phyloP scores from a whole-genome alignment of 1,140 invertebrate genomes.

The Varroa destructor region DNA sequence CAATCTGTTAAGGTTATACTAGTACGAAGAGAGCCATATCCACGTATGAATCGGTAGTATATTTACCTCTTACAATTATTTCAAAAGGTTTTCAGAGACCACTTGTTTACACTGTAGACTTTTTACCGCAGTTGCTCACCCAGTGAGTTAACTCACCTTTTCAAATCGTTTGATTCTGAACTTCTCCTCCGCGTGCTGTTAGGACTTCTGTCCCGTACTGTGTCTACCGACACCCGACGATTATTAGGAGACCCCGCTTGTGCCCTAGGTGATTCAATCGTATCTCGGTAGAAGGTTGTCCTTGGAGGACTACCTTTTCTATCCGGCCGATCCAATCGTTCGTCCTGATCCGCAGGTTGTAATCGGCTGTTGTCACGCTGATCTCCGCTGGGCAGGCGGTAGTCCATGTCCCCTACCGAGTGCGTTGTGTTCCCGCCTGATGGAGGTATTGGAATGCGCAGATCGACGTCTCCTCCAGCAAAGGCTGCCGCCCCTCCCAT shows the following conservation, averaged over 20 bases:
- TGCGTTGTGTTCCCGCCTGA: no score
- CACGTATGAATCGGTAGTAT: no score
- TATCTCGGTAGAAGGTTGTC: conserved; percentile 9
- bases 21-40: no score
- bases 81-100: no score
- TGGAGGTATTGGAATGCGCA: no score
- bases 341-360: not conserved
- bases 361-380: not conserved
- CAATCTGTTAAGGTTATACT: no score
- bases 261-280: conserved; percentile 13
- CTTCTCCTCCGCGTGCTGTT: not conserved
- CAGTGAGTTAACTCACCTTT: not conserved
- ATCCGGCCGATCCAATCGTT: not conserved
- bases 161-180: not conserved
- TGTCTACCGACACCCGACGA: not conserved
- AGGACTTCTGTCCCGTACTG: conserved; percentile 4
- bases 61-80: no score
- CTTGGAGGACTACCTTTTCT: no score
- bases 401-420: not conserved
- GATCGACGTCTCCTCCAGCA: no score
- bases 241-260: not conserved
- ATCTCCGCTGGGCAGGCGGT: not conserved
- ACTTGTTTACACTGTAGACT: no score
- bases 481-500: no score
- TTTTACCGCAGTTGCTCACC: no score